Conservation (phyloP, 2,888 invertebrate genomes). For the Druceiella hillmani region DNA sequence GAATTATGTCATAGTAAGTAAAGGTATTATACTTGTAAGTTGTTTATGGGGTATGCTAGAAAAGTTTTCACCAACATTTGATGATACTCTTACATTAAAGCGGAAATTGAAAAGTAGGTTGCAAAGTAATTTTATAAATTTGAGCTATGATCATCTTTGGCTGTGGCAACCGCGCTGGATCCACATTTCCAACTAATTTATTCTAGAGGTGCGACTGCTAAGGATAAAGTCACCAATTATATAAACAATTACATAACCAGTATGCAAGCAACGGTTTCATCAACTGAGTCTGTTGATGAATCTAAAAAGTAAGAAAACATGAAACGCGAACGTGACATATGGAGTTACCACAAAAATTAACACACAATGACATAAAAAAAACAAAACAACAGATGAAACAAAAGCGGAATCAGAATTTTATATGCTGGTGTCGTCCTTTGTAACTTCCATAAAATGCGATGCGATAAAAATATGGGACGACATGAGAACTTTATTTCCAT, state of each 20-base stretch:
- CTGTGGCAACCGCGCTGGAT: slow-evolving; percentile 8
- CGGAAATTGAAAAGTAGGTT: too few relatives aligned
- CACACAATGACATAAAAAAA: slow-evolving; percentile 12
- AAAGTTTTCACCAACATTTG: too few relatives aligned
- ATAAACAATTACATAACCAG: slow-evolving; percentile 8
- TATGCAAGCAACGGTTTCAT: slow-evolving; percentile 4
- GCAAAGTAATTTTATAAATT: too few relatives aligned
- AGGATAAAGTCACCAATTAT: slow-evolving; percentile 11
- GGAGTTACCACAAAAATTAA: slow-evolving; percentile 10
- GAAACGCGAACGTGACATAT: too few relatives aligned
- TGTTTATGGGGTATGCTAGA: slow-evolving; percentile 10
- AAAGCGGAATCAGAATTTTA: slow-evolving; percentile 11
- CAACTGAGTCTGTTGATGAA: slow-evolving; percentile 9
- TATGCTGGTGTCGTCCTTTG: slow-evolving; percentile 13
- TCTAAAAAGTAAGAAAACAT: too few relatives aligned
- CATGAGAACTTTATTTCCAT: slow-evolving; percentile 11
- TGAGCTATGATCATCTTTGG: too few relatives aligned
- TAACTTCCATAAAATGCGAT: slow-evolving; percentile 14
- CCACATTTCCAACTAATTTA: slow-evolving; percentile 4
- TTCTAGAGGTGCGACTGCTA: slow-evolving; percentile 7
- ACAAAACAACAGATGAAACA: slow-evolving; percentile 5
- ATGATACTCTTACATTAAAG: too few relatives aligned
- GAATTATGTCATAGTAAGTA: slow-evolving; percentile 14
- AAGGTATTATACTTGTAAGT: slow-evolving; percentile 14
- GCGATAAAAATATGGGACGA: slow-evolving; percentile 12